Base-by-base conservation (phyloP, 2,888 invertebrate genomes). In the Oeneis ivallda region DNA sequence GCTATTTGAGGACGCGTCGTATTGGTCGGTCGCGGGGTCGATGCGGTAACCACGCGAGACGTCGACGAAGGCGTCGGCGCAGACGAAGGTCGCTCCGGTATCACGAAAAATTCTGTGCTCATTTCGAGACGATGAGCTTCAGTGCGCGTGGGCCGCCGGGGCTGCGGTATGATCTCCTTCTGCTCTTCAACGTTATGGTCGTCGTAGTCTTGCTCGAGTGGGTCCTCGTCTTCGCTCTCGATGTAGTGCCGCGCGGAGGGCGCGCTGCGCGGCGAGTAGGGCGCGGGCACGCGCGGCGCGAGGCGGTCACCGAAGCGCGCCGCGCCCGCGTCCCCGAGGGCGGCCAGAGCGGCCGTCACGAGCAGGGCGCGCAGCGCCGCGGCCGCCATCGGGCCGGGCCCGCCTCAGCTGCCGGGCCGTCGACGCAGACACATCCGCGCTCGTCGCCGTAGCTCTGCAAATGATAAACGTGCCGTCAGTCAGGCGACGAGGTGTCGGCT, bases 21-120 rank as follows among this genome's bases (percentile, higher is more conserved):
- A 54, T 87, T 86, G 6, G 70, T 60, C 70, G 74, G 87, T 75
- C 73, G 81, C 45, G 76, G 77, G 13, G 80, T 73, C n/a, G 79
- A 80, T 67, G 75, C 79, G 71, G 72, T 83, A 73, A 73, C 81
- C 68, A 75, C 87, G 75, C 75, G 88, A 72, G 80, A 84, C 72
- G 83, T 85, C 73, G 72, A 82, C 66, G 90, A 84, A 54, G 79
- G 79, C 60, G 80, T 73, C 8, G 81, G 78, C 56, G 84, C 77
- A 58, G 88, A 82, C 11, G 81, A 76, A 19, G 76, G 76, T 69
- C 89, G 92, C 75, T 93, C 92, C 43, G 96, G 96, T 75, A 96
- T 93, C 74, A 96, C 92, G 85, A 96, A 97, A 87, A 95, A 96
- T 85, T 97, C 96, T 6, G 96, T 97, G 85, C 96, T 96, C 94